These are phyloP conservation scores for Caenorhabditis japonica DNA, from an alignment of 2,888 invertebrate species.

Conservation along the genomic window DNA sequence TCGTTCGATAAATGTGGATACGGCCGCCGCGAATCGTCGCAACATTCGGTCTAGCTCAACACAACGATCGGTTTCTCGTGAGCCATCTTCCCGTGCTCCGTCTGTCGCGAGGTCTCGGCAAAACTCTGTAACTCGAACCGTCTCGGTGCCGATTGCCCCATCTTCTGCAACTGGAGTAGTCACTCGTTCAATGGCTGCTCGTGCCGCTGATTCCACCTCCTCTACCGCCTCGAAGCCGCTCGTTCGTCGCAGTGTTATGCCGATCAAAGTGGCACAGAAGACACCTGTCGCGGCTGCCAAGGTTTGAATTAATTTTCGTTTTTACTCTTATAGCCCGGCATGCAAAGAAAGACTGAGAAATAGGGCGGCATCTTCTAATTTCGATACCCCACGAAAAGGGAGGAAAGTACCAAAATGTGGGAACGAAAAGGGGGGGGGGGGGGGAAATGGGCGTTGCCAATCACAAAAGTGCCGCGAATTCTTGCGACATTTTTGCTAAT, in stretches of 20 bases:
- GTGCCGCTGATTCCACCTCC: constrained; percentile 13
- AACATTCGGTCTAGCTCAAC: constrained; percentile 26
- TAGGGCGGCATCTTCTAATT: too few relatives aligned
- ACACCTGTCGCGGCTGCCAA: constrained; percentile 16
- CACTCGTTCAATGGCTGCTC: constrained; percentile 46
- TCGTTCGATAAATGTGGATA: constrained; percentile 2
- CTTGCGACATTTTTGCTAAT: too few relatives aligned
- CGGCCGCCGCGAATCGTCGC: constrained; percentile 3
- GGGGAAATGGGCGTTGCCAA: too few relatives aligned
- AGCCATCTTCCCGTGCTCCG: constrained; percentile 9
- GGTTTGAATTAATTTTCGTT: too few relatives aligned
- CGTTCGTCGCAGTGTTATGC: constrained; percentile 46
- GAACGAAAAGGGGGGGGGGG: too few relatives aligned
- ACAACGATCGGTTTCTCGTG: constrained; percentile 17
- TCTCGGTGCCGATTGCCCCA: constrained; percentile 6
- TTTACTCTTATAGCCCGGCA: too few relatives aligned
- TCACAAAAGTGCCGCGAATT: too few relatives aligned
- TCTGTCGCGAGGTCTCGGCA: constrained; percentile 8
- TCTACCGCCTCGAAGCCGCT: constrained; percentile 6
- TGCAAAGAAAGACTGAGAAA: too few relatives aligned
- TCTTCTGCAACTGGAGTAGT: constrained; percentile 26
- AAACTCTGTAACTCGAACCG: constrained; percentile 25
- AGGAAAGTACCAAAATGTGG: too few relatives aligned
- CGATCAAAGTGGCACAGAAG: constrained; percentile 27
- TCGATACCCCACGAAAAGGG: too few relatives aligned